Conservation (phyloP, 2,113 vertebrate species). For the Neotragus moschatus region DNA sequence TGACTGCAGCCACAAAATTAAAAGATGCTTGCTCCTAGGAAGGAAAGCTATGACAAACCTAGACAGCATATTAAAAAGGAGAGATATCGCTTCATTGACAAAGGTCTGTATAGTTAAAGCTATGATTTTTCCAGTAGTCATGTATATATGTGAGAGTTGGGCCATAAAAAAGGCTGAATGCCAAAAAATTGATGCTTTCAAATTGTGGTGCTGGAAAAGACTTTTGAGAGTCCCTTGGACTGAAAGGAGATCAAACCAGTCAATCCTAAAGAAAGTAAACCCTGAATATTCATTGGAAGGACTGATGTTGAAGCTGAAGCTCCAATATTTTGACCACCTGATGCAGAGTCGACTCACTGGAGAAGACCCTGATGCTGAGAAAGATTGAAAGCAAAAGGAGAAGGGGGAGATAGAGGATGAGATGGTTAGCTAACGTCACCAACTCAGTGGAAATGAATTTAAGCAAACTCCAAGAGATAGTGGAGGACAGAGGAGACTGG, state of each 20-base stretch:
- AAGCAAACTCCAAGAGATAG: background rate
- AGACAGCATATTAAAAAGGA: background rate
- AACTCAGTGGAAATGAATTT: background rate
- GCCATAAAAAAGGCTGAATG: background rate
- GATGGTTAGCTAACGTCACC: background rate
- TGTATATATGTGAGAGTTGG: background rate
- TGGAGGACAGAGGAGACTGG: background rate
- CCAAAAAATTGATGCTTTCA: background rate
- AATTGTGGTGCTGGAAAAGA: background rate
- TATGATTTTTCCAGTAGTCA: background rate
- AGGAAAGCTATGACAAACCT: background rate
- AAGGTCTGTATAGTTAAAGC: background rate
- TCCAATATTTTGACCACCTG: background rate
- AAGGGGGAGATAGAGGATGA: background rate
- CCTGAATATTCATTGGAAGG: background rate
- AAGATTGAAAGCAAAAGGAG: background rate
- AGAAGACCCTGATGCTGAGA: background rate
- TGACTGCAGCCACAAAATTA: background rate
- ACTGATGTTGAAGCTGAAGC: background rate
- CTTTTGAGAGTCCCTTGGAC: background rate
- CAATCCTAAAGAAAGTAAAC: background rate
- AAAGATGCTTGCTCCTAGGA: background rate
- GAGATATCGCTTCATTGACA: background rate
- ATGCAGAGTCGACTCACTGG: background rate
- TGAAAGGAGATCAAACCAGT: background rate